Conservation (phyloP, 2,888 invertebrate species). For the Mayetiola destructor region DNA sequence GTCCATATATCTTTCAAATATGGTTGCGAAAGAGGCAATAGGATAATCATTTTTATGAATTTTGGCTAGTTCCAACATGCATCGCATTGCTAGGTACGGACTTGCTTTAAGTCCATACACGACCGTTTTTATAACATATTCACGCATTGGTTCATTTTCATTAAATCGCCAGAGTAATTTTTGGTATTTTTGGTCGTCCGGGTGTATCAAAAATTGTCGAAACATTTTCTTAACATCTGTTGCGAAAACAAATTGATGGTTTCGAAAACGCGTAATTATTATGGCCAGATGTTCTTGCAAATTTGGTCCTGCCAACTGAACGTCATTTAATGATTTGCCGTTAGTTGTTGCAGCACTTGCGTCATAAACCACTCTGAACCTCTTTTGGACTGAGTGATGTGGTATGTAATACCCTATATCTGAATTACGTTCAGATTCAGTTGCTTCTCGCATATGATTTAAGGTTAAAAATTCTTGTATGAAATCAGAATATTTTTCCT, state of each 20-base stretch:
- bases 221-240: not conserved
- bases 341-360: not conserved
- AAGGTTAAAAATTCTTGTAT: not conserved
- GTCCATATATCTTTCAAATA: not conserved
- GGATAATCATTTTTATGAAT: not conserved
- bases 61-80: not conserved
- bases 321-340: not conserved
- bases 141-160: not conserved
- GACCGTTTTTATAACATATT: not conserved
- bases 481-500: not conserved
- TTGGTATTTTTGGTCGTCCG: not conserved
- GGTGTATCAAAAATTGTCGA: not conserved
- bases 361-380: not conserved
- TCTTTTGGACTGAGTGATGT: not conserved
- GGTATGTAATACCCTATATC: not conserved
- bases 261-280: not conserved
- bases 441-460: not conserved
- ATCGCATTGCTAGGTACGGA: not conserved
- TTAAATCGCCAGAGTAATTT: not conserved
- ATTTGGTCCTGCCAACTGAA: not conserved
- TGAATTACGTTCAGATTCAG: no score
- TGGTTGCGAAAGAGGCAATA: not conserved
- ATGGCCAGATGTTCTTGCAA: not conserved
- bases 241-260: not conserved
- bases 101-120: not conserved